Evolutionary conservation across 2,113 vertebrate species (phyloP), one percentile per base, ranked within the genome.

Genomic region (Barnardius zonarius): DNA sequence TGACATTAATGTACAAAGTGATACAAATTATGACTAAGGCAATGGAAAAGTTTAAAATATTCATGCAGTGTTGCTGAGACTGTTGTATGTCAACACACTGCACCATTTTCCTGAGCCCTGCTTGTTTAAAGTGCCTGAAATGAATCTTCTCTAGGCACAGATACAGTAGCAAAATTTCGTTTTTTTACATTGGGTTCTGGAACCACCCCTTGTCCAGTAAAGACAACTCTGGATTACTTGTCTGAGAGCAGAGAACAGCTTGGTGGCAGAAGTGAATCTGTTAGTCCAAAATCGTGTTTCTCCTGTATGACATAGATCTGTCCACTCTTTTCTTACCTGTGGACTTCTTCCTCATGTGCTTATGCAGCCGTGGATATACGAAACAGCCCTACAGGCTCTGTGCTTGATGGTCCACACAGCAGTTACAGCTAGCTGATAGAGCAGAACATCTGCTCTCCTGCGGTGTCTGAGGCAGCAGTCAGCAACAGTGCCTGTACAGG

Each of bases 31-130:
- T 81, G 79, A 80, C 54, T 75, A 84, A 84, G 37, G 27, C 75
- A 86, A 27, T 24, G 69, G 51, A 86, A 86, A 88, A 54, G 11
- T 75, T 67, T 87, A 63, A 89, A 95, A 90, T 91, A 93, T 90
- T 74, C 64, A 37, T 75, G 52, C 18, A 62, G 27, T 49, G 39
- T 83, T 95, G 86, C 73, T 83, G 49, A 86, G 39, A 20, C 54
- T 59, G 28, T 59, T 18, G 28, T 17, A 27, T 78, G n/a, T 86
- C 73, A 81, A 86, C 73, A 83, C 12, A 31, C 28, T 67, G 51
- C 8, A 39, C 76, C 5, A 5, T 93, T 83, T 92, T 84, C 55
- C 46, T 51, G 77, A 80, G 46, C 31, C 13, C 31, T 74, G 1
- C 25, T 80, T 80, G 19, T 72, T 86, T 39, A 52, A 68, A 70